Evolutionary conservation across 35 echinoderm and acorn worm genomes (phyloP).

Genomic region (Apostichopus californicus): DNA sequence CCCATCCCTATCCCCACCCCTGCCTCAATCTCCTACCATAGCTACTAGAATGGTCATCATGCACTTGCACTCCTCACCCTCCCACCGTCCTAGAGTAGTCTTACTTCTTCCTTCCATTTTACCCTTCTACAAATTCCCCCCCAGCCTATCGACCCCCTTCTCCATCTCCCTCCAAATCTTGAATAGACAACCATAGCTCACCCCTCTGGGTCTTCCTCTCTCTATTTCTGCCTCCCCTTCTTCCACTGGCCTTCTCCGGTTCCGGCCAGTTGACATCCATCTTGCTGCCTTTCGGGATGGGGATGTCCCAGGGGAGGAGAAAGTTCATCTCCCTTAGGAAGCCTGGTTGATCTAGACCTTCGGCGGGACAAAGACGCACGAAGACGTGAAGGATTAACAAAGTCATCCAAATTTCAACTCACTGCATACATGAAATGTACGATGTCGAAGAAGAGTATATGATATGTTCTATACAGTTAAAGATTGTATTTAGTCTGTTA

Average conservation of each 20-base stretch:
- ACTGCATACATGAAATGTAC: not conserved
- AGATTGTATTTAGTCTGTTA: too few relatives aligned
- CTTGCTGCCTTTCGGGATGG: constrained; percentile 82
- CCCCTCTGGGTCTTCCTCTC: constrained; percentile 84
- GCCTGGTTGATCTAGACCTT: constrained; percentile 84
- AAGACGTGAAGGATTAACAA: too few relatives aligned
- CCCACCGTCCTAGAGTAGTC: not conserved
- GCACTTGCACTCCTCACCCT: not conserved
- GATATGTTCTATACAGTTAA: too few relatives aligned
- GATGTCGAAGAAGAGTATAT: too few relatives aligned
- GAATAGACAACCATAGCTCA: not conserved
- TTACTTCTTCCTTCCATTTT: too few relatives aligned
- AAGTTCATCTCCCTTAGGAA: constrained; percentile 86
- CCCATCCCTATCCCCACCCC: too few relatives aligned
- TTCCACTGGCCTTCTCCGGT: constrained; percentile 44
- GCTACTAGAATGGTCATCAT: not conserved
- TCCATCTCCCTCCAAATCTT: not conserved
- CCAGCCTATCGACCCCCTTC: not conserved
- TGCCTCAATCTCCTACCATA: too few relatives aligned
- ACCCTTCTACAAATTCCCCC: not conserved
- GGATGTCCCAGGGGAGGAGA: constrained; percentile 93
- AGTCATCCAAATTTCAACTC: not conserved
- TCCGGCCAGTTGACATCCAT: constrained; percentile 93
- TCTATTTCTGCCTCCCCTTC: constrained; percentile 79
- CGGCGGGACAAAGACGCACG: too few relatives aligned